A percentile compares a stretch with the other conserved stretches of the same genome.
Evolutionary conservation across 2,888 invertebrate species (phyloP).

Genomic region (Calliscelio sp.): DNA sequence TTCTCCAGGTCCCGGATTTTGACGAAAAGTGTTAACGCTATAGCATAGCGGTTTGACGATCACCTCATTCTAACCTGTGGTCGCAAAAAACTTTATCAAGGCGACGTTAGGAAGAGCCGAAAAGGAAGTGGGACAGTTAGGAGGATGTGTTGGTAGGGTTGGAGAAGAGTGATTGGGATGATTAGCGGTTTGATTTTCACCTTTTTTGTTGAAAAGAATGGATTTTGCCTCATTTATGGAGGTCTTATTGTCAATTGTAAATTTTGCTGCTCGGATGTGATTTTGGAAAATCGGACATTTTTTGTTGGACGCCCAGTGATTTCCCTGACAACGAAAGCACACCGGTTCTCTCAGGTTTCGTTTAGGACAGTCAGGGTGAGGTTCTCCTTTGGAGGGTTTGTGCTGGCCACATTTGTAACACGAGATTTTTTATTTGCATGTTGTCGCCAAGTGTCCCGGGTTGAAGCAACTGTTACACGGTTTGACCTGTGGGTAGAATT

Average conservation of each 20-base stretch:
- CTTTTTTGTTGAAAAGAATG: no score
- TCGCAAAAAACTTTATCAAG: no score
- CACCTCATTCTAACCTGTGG: no score
- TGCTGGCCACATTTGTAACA: constrained; percentile 1
- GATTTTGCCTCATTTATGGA: not conserved
- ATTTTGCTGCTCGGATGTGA: not conserved
- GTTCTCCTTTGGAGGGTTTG: not conserved
- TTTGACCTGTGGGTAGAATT: not conserved
- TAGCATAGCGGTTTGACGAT: no score
- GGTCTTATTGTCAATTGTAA: not conserved
- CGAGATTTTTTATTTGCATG: not conserved
- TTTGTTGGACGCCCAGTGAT: constrained; percentile 23
- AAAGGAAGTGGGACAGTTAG: no score
- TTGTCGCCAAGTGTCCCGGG: not conserved
- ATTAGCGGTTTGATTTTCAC: no score
- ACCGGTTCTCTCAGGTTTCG: not conserved
- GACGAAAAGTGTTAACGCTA: no score
- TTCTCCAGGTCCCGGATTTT: no score
- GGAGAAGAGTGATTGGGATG: no score
- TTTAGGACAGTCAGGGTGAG: not conserved
- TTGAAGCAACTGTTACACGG: constrained; percentile 1
- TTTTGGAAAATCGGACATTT: not conserved
- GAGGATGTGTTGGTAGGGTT: no score
- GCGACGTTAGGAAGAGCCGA: no score
- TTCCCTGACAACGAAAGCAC: not conserved